These are phyloP conservation scores for Eristalinus aeneus DNA, from an alignment of 2,888 invertebrate genomes.

Conservation along the genomic window DNA sequence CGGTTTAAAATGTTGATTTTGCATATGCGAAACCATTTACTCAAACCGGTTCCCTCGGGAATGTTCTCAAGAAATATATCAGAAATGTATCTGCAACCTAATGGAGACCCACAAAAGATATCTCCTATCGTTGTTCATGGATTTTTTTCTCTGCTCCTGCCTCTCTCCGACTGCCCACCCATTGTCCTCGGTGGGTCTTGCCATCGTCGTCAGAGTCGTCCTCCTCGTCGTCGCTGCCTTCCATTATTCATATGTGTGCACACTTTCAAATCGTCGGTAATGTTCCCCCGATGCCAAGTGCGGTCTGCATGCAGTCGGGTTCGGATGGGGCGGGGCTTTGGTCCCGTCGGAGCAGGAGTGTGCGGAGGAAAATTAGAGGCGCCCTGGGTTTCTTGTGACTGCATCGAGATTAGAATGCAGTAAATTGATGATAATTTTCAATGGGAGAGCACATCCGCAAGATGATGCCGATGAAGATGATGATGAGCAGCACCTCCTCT, in stretches of 20 bases:
- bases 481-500: not conserved
- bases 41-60: slow-evolving; percentile 51
- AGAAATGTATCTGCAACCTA: slow-evolving; percentile 57
- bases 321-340: not conserved
- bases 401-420: slow-evolving; percentile 57
- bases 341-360: not conserved
- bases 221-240: slow-evolving; percentile 12
- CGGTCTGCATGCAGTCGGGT: not conserved
- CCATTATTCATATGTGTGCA: slow-evolving; percentile 68
- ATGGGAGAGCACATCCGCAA: not conserved
- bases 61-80: slow-evolving; percentile 50
- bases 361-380: slow-evolving; percentile 27
- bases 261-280: slow-evolving; percentile 46
- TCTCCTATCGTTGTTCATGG: slow-evolving; percentile 24
- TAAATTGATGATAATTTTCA: slow-evolving; percentile 57
- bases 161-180: not conserved
- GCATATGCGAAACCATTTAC: slow-evolving; percentile 65
- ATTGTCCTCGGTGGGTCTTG: not conserved
- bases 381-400: slow-evolving; percentile 29
- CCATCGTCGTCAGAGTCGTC: not conserved
- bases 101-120: slow-evolving; percentile 65
- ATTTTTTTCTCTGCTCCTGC: not conserved
- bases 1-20: slow-evolving; percentile 64
- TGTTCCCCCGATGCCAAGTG: slow-evolving; percentile 40
- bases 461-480: slow-evolving; percentile 27